Evolutionary conservation across 2,797 vertebrate genomes (phyloP), one percentile per base, ranked within the genome.

Genomic region (Poeciliopsis presidionis): DNA sequence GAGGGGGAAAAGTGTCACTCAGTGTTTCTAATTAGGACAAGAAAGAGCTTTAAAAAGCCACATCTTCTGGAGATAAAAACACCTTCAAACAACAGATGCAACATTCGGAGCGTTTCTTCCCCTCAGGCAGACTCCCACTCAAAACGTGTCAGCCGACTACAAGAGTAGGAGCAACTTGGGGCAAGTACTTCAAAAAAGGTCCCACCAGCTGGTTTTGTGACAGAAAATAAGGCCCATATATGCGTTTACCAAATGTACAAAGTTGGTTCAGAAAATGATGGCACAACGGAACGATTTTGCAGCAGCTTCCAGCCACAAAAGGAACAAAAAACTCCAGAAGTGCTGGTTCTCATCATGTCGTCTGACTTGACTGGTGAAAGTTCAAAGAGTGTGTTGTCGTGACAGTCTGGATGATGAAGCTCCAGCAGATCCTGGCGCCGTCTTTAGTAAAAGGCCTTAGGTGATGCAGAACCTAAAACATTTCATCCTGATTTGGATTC

Each of bases 71-170:
- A 86, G 80, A 82, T 79, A 75, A 77, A 75, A 55, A 18, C 82
- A 85, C 45, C 75, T 81, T 89, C 79, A 86, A 82, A 90, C 73
- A 88, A 84, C 90, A 86, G 87, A 87, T 86, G 89, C 82, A 73
- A 65, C 73, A 77, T 81, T 82, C 84, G 36, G 77, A 82, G 78
- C 22, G 13, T 76, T 86, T 57, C 45, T 72, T 72, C 47, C 86
- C 89, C 86, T 84, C 80, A 70, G 90, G 90, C 87, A 43, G 75
- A 86, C 90, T 65, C 90, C 86, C 84, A 89, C 90, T 87, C 90
- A 75, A 47, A 74, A 70, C 82, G 81, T 84, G 88, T 89, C 90
- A 88, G 84, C 73, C 85, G 87, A 91, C 87, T 18, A 81, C 81
- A 71, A 79, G 70, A 79, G 80, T 74, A 88, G 72, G 71, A 90